A percentile compares a stretch with the other conserved stretches of the same genome.
Evolutionary conservation across 2,888 invertebrate species (phyloP).

Genomic region (Eupeodes latifasciatus): DNA sequence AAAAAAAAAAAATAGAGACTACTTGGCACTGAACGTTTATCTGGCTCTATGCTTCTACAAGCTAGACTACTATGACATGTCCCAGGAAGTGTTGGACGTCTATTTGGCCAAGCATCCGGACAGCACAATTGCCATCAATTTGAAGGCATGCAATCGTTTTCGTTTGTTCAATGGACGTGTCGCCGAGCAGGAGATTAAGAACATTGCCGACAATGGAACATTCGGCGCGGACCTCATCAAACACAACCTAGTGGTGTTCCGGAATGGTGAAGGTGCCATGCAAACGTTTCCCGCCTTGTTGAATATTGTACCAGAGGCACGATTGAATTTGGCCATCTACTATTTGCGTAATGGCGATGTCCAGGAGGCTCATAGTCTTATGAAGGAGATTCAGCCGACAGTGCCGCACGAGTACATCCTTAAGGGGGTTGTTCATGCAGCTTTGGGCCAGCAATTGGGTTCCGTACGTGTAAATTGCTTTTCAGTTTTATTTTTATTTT

Average conservation of each 20-base stretch:
- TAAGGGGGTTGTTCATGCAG: conserved; percentile 97
- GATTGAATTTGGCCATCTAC: conserved; percentile 97
- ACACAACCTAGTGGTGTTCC: conserved; percentile 97
- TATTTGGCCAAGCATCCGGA: conserved; percentile 96
- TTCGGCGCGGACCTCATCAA: conserved; percentile 96
- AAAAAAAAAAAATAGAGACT: conserved; percentile 87
- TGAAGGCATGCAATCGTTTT: conserved; percentile 91
- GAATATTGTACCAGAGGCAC: conserved; percentile 98
- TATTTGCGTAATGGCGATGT: conserved; percentile 95
- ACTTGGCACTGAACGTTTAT: conserved; percentile 97
- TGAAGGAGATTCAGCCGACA: conserved; percentile 96
- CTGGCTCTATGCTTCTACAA: conserved; percentile 99
- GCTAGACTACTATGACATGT: conserved; percentile 98
- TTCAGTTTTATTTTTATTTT: conserved; percentile 9
- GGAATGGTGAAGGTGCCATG: conserved; percentile 96
- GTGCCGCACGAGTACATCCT: conserved; percentile 98
- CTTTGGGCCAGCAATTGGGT: conserved; percentile 95
- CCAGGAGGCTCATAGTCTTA: conserved; percentile 93
- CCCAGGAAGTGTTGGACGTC: conserved; percentile 97
- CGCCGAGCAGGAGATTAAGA: conserved; percentile 96
- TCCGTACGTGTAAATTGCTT: conserved; percentile 86
- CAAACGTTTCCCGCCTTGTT: conserved; percentile 95
- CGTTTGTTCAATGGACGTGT: conserved; percentile 97
- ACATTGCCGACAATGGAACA: conserved; percentile 89
- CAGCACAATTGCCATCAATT: conserved; percentile 97